Evolutionary conservation across 2,113 vertebrate species (phyloP).

Genomic region (Oncorhynchus keta): DNA sequence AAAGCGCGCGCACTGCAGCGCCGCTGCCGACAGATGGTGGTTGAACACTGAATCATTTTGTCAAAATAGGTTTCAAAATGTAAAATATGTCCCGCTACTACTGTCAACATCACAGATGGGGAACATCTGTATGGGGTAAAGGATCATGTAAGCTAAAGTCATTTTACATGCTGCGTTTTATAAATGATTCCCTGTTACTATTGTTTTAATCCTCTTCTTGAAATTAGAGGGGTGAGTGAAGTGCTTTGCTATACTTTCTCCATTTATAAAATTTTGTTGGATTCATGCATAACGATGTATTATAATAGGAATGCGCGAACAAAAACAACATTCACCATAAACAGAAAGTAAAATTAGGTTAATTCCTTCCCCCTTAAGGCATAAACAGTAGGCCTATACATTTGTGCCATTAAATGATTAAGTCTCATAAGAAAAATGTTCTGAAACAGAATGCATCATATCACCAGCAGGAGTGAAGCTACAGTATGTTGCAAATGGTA

Average conservation of each 20-base stretch:
- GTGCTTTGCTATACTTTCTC: neutral
- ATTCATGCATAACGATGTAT: neutral
- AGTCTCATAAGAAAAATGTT: neutral
- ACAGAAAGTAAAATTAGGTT: no score
- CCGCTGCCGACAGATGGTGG: slow-evolving; percentile 50
- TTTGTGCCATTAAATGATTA: neutral
- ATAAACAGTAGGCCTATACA: no score
- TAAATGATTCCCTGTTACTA: neutral
- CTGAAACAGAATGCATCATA: slow-evolving; percentile 4
- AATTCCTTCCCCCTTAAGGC: neutral
- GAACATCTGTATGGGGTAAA: slow-evolving; percentile 46
- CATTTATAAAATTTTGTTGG: neutral
- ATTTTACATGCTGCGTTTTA: slow-evolving; percentile 19
- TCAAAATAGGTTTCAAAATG: slow-evolving; percentile 24
- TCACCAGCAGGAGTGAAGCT: slow-evolving; percentile 15
- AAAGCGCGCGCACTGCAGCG: slow-evolving; percentile 57
- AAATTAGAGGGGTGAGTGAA: neutral
- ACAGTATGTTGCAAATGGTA: no score
- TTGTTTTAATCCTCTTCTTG: neutral
- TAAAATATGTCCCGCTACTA: neutral
- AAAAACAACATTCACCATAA: no score
- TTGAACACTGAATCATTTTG: slow-evolving; percentile 29
- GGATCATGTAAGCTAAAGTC: slow-evolving; percentile 26
- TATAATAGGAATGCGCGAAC: no score
- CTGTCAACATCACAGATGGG: slow-evolving; percentile 40